Percentiles rank a stretch among this genome's conserved stretches.
phyloP scores from a whole-genome alignment of 2,113 vertebrate genomes.

The Scartelaos histophorus region DNA sequence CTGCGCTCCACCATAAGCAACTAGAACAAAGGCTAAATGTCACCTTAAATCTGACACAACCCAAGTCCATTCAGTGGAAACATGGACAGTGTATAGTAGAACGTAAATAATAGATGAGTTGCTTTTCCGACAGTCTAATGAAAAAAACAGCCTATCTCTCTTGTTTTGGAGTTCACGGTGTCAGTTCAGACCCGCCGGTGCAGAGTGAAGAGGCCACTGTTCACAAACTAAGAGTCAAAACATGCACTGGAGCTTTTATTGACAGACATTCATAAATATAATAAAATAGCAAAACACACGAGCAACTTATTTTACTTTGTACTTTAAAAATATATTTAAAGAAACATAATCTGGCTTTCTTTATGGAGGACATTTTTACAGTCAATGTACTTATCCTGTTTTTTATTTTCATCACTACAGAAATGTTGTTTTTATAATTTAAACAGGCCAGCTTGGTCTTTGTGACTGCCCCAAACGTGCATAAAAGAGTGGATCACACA shows the following conservation, averaged over 20 bases:
- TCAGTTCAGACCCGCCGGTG: constrained; percentile 13
- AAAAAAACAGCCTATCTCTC: constrained; percentile 15
- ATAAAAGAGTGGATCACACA: background rate
- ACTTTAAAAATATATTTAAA: no score
- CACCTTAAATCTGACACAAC: constrained; percentile 48
- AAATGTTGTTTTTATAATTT: no score
- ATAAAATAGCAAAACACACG: background rate
- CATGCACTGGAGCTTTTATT: background rate
- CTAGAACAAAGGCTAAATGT: constrained; percentile 70
- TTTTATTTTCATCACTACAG: no score
- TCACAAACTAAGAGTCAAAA: background rate
- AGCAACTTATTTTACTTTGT: background rate
- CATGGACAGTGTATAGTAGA: constrained; percentile 48
- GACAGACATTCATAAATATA: background rate
- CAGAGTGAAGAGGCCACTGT: background rate
- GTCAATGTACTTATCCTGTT: no score
- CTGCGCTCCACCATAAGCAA: constrained; percentile 28
- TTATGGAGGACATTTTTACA: no score
- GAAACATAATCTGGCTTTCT: no score
- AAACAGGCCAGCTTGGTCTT: background rate
- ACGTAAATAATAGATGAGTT: constrained; percentile 70
- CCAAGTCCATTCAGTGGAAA: constrained; percentile 57
- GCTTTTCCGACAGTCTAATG: constrained; percentile 50
- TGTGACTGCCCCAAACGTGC: background rate
- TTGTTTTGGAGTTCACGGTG: constrained; percentile 33